Base-by-base conservation (phyloP, 2,888 invertebrate species). In the Dermolepida albohirtum region DNA sequence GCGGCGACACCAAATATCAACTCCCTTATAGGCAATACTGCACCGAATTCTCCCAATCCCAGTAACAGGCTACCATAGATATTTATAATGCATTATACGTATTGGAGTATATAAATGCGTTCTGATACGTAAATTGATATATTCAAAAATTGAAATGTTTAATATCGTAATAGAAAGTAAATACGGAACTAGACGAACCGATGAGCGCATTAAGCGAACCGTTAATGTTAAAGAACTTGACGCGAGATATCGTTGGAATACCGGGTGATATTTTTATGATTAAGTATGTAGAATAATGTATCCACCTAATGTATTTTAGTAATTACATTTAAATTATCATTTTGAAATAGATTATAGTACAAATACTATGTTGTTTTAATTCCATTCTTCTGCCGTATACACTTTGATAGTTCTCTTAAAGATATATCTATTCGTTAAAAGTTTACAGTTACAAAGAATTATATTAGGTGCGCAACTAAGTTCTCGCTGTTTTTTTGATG, bases 181-280 rank as follows among this genome's bases (percentile, higher is more conserved):
- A 17, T 49, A 16, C 34, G 34, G 10, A 34, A 34, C 2, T 34
- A 34, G 6, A 34, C 10, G 34, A 34, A 34, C 1, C 10, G 34
- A 34, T 5, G 10, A 34, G 10, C 34, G 10, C 5, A 8, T 6
- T 10, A 8, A 6, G 6, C 10, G 34, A 6, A 34, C 34, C 10
- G 34, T 34, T 34, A 34, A 6, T 6, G 6, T 34, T 34, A 7
- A 8, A 10, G 2, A 34, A 34, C 6, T 34, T 34, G 34, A 34
- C 10, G 34, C 10, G 34, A 34, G 27, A 47, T 29, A 29, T 44
- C 59, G 59, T 47, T 34, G 10, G 47, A 62, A 11, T 62, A 47
- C 59, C 59, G 59, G 59, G 59, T 62, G 59, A 62, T 62, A 62
- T 62, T 62, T 47, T 34, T 62, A 62, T 34, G 5, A 49, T 39